A percentile compares a stretch with the other conserved stretches of the same genome.
phyloP scores from a whole-genome alignment of 2,113 vertebrate species.

The Rana temporaria region DNA sequence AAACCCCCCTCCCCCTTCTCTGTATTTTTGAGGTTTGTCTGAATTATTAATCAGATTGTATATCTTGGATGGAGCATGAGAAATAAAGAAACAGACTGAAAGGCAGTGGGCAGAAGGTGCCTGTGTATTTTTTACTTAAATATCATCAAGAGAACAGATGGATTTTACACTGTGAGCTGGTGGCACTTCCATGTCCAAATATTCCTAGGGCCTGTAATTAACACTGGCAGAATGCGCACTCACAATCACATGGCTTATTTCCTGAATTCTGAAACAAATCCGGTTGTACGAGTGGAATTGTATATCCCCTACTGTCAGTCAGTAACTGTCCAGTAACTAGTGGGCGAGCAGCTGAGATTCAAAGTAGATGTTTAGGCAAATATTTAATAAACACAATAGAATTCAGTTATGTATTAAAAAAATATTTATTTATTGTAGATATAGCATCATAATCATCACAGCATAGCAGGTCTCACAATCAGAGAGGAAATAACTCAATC shows the following conservation, averaged over 20 bases:
- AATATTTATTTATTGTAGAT: no score
- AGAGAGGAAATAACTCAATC: no score
- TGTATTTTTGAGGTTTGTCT: conserved; percentile 7
- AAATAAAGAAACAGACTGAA: conserved; percentile 32
- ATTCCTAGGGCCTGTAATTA: conserved; percentile 1
- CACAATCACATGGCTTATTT: background rate
- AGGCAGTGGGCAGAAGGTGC: conserved; percentile 17
- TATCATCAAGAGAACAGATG: conserved; percentile 51
- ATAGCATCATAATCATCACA: no score
- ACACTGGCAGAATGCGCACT: background rate
- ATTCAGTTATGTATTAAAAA: no score
- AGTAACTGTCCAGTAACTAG: no score
- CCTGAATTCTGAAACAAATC: background rate
- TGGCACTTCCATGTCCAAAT: conserved; percentile 27
- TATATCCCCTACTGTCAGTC: no score
- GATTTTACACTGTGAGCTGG: conserved; percentile 32
- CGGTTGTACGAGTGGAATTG: no score
- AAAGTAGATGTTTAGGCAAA: no score
- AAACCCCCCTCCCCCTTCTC: background rate
- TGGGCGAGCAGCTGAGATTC: no score
- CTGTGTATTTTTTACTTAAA: conserved; percentile 21
- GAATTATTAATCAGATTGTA: conserved; percentile 37
- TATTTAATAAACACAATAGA: no score
- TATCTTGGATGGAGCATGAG: conserved; percentile 6
- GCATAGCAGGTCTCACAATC: no score